Percentiles rank a stretch among this genome's conserved stretches.
These are phyloP conservation scores for Pseudanteris insignis DNA, from an alignment of 2,888 invertebrate species.

Conservation along the genomic window DNA sequence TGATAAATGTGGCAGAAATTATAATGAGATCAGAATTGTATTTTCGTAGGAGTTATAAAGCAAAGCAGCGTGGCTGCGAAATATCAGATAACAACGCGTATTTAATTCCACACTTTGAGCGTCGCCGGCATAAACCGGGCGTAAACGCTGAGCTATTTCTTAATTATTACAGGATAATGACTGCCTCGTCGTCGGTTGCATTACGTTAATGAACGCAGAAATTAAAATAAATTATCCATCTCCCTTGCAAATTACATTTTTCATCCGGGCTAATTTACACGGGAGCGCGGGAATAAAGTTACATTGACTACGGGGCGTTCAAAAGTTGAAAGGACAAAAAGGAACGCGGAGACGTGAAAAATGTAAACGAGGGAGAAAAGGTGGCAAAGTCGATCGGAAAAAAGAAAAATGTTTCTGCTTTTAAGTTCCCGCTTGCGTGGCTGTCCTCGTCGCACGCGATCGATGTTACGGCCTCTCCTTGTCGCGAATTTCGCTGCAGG, in stretches of 20 bases:
- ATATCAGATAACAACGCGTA: constrained; percentile 28
- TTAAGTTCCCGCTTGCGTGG: constrained; percentile 20
- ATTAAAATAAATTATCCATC: constrained; percentile 35
- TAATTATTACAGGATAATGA: constrained; percentile 33
- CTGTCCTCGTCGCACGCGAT: no score
- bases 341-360: constrained; percentile 7
- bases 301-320: constrained; percentile 18
- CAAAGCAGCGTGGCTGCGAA: constrained; percentile 2
- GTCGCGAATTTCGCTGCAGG: constrained; percentile 51
- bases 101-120: constrained; percentile 23
- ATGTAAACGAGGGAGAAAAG: constrained; percentile 27
- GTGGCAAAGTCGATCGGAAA: constrained; percentile 55
- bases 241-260: constrained; percentile 28
- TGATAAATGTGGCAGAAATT: no score
- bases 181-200: constrained; percentile 22
- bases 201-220: constrained; percentile 33
- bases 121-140: constrained; percentile 18
- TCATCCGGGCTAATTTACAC: constrained; percentile 19
- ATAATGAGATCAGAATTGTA: no score
- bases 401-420: constrained; percentile 42
- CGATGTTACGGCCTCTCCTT: constrained; percentile 48
- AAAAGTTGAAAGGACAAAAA: not conserved
- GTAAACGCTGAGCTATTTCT: constrained; percentile 22
- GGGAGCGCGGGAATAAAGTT: constrained; percentile 24
- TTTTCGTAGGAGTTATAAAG: no score